Conservation (phyloP, 2,113 vertebrate species). For the Anolis sagrei region DNA sequence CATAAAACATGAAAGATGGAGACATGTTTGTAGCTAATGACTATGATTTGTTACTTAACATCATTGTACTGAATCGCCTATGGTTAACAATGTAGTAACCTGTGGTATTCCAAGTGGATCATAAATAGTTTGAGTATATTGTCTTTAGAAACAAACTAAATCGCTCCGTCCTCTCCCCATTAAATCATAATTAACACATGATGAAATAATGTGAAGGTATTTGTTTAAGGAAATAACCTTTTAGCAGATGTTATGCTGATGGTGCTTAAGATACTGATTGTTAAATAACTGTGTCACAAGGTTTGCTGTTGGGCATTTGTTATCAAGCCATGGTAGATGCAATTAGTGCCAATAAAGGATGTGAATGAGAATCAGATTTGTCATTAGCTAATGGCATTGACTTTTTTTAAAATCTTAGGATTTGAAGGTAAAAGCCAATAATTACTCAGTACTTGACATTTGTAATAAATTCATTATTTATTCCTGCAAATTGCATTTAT, state of each 20-base stretch:
- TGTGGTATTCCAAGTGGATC: constrained; percentile 24
- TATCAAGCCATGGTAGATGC: neutral
- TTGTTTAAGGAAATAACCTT: neutral
- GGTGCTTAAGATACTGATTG: neutral
- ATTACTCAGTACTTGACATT: neutral
- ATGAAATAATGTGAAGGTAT: neutral
- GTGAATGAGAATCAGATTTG: neutral
- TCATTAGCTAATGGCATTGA: neutral
- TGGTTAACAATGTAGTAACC: neutral
- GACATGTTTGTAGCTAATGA: constrained; percentile 22
- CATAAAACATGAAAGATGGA: constrained; percentile 33
- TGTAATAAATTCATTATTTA: neutral
- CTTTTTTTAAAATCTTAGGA: neutral
- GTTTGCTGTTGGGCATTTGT: neutral
- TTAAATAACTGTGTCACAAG: neutral
- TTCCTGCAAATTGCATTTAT: neutral
- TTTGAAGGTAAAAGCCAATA: neutral
- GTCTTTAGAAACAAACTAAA: neutral
- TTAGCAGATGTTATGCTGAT: neutral
- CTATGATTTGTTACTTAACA: constrained; percentile 31
- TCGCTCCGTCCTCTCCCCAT: neutral
- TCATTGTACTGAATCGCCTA: neutral
- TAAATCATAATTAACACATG: neutral
- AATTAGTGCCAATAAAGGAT: neutral
- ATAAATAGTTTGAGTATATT: neutral